These are phyloP conservation scores for Trichomycterus rosablanca DNA, from an alignment of 2,113 vertebrate genomes.

Conservation along the genomic window DNA sequence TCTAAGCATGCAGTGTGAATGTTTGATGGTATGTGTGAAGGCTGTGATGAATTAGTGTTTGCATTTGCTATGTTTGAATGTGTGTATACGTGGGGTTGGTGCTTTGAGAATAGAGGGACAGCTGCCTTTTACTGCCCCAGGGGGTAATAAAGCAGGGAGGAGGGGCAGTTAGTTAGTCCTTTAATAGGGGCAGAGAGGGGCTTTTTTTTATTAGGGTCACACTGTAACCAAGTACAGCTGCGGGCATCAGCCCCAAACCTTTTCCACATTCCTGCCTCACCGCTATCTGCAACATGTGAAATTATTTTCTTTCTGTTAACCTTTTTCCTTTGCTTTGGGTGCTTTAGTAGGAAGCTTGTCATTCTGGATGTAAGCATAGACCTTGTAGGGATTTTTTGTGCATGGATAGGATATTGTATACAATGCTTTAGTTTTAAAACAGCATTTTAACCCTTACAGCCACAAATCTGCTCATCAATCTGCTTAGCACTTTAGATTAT, in stretches of 20 bases:
- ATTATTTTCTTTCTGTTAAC: slow-evolving; percentile 17
- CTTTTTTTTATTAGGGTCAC: slow-evolving; percentile 71
- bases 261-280: slow-evolving; percentile 48
- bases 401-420: slow-evolving; percentile 27
- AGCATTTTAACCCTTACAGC: too few relatives aligned
- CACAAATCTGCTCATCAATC: too few relatives aligned
- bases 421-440: too few relatives aligned
- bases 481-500: too few relatives aligned
- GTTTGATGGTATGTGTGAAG: slow-evolving; percentile 50
- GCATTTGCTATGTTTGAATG: slow-evolving; percentile 35
- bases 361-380: not conserved
- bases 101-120: slow-evolving; percentile 52
- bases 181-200: slow-evolving; percentile 62
- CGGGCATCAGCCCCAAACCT: slow-evolving; percentile 53
- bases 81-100: slow-evolving; percentile 48
- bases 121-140: slow-evolving; percentile 75
- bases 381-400: slow-evolving; percentile 31
- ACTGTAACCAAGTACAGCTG: slow-evolving; percentile 72
- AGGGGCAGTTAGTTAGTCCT: slow-evolving; percentile 68
- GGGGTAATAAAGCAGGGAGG: slow-evolving; percentile 68
- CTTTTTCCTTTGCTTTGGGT: not conserved
- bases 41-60: slow-evolving; percentile 38
- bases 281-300: not conserved
- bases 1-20: slow-evolving; percentile 49
- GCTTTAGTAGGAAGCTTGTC: slow-evolving; percentile 1